Evolutionary conservation across 2,888 invertebrate species (phyloP), one percentile per base, ranked within the genome.

Genomic region (Hyalella azteca): DNA sequence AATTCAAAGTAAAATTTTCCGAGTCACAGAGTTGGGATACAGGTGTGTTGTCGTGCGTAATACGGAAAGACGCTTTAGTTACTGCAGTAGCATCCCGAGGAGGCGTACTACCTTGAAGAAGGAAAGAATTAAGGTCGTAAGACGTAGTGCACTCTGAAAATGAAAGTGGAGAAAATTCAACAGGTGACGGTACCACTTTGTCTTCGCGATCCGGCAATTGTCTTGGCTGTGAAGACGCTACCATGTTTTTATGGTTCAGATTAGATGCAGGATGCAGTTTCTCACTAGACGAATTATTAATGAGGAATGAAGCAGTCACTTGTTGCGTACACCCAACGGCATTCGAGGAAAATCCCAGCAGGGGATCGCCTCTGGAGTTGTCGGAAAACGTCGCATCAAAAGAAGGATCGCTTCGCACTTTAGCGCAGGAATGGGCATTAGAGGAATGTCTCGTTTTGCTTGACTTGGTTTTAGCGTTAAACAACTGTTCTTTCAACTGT

Each of bases 81-180:
- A 32, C 36, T 0, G 66, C 66, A 29, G 22, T 36, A 29, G 66
- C 36, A 19, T 66, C 66, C 11, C 32, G 66, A 15, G 66, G 36
- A 66, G 66, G 66, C 32, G 66, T 36, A 7, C 29, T 11, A 19
- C 66, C 66, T 66, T 66, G 66, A 7, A 66, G 13, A 19, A 66
- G 66, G 19, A 66, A 66, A 3, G 66, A 32, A 19, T 29, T 66
- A 36, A 66, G 66, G n/a, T 66, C 66, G n/a, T 66, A 66, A 39
- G 66, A 32, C 9, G 66, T 66, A 19, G 39, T 66, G 29, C 36
- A 66, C 29, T 66, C 66, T 3, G 66, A 15, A 66, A 66, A 66
- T 3, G 66, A 66, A 32, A 66, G 36, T n/a, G 66, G 66, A 66
- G 66, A 66, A 36, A 66, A 66, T 66, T 66, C 66, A 36, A 36